Conservation (phyloP, 2,888 invertebrate genomes). For the Thera britannica region DNA sequence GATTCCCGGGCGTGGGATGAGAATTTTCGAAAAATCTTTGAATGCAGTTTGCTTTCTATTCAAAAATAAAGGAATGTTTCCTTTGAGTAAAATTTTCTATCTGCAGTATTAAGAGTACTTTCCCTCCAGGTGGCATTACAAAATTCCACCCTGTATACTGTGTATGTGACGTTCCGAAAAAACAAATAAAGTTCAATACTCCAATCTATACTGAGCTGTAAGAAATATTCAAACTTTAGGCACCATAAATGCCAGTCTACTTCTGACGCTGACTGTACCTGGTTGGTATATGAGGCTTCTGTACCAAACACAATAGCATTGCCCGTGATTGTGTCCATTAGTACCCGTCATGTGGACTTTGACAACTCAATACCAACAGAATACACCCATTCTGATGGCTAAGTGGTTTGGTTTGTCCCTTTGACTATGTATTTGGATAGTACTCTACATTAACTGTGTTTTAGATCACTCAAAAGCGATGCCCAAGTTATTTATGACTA, state of each 20-base stretch:
- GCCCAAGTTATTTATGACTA: no score
- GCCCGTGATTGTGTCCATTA: slow-evolving; percentile 48
- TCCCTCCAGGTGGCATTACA: no score
- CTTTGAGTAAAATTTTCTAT: no score
- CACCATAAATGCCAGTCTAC: slow-evolving; percentile 34
- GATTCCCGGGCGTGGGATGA: no score
- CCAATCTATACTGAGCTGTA: slow-evolving; percentile 5
- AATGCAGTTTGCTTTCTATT: no score
- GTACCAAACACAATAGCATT: slow-evolving; percentile 40
- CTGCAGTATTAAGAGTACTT: no score
- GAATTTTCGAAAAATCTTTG: no score
- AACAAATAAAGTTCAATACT: no score
- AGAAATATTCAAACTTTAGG: slow-evolving; percentile 18
- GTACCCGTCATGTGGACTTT: slow-evolving; percentile 35
- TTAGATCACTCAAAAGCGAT: background rate
- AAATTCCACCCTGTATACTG: no score
- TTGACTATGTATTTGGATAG: background rate
- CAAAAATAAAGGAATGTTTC: no score
- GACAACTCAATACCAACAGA: slow-evolving; percentile 24
- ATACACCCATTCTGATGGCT: slow-evolving; percentile 10
- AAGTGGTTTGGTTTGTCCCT: slow-evolving; percentile 13
- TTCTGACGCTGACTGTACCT: no score
- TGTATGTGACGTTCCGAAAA: no score
- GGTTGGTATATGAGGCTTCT: slow-evolving; percentile 43
- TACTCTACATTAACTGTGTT: background rate